These are phyloP conservation scores for Centroberyx gerrardi DNA, from an alignment of 2,797 vertebrate genomes.

Conservation along the genomic window DNA sequence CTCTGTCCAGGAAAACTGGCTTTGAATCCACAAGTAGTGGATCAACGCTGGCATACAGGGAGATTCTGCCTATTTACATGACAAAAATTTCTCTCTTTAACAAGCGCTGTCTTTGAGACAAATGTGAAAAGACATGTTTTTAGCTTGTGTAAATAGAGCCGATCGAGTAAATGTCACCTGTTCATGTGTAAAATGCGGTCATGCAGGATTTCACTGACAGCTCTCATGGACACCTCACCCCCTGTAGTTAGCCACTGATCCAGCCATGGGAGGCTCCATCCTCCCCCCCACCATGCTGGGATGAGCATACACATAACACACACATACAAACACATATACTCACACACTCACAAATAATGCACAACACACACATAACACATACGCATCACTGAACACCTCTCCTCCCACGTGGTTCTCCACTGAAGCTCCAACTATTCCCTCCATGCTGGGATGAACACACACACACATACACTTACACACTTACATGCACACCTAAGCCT, in stretches of 20 bases:
- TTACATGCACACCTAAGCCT: neutral
- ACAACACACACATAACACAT: constrained; percentile 17
- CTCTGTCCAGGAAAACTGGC: no score
- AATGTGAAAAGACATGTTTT: constrained; percentile 15
- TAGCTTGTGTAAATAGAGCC: constrained; percentile 32
- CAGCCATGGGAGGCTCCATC: constrained; percentile 47
- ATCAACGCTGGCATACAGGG: neutral
- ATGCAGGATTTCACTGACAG: constrained; percentile 52
- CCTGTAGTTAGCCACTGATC: constrained; percentile 59
- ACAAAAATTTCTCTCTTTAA: neutral
- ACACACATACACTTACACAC: constrained; percentile 1
- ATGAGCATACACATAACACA: constrained; percentile 3
- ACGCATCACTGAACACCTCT: constrained; percentile 53
- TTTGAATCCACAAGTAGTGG: no score
- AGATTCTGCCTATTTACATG: neutral
- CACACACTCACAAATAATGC: constrained; percentile 10
- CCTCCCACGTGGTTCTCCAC: constrained; percentile 33
- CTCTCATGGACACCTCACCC: constrained; percentile 52
- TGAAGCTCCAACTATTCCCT: constrained; percentile 29
- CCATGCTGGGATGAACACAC: constrained; percentile 25
- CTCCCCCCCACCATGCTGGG: constrained; percentile 16
- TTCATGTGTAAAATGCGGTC: constrained; percentile 41
- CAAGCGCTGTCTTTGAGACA: neutral
- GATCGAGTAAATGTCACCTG: constrained; percentile 52
- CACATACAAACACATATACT: constrained; percentile 7